These are phyloP conservation scores for Latrodectus hesperus DNA, from an alignment of 2,888 invertebrate species.

Conservation along the genomic window DNA sequence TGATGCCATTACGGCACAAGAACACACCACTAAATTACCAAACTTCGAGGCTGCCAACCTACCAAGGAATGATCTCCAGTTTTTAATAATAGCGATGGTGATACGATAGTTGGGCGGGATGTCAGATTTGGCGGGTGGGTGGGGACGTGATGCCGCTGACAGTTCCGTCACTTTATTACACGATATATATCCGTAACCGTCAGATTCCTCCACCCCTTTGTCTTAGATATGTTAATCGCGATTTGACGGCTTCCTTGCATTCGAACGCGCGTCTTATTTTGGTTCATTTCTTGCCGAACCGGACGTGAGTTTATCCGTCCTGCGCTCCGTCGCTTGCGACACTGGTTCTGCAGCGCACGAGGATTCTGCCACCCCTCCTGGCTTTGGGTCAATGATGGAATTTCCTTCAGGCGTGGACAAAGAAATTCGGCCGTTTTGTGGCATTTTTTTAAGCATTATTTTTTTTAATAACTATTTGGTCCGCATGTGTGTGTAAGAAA, in stretches of 20 bases:
- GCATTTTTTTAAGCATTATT: too few relatives aligned
- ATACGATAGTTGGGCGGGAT: background rate
- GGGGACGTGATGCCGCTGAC: background rate
- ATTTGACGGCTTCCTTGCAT: background rate
- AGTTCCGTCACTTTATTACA: conserved; percentile 3
- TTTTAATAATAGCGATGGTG: background rate
- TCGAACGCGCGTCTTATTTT: background rate
- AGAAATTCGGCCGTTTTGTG: too few relatives aligned
- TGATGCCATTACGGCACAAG: too few relatives aligned
- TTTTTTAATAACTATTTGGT: too few relatives aligned
- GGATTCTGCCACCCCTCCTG: conserved; percentile 6
- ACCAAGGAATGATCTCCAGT: background rate
- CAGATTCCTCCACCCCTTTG: background rate
- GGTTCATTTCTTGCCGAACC: background rate
- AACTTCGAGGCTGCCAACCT: too few relatives aligned
- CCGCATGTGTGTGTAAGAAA: too few relatives aligned
- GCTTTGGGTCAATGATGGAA: conserved; percentile 26
- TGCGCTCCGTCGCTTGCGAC: too few relatives aligned
- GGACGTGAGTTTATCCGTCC: background rate
- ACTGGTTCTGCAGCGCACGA: too few relatives aligned
- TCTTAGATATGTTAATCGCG: conserved; percentile 2
- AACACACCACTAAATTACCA: too few relatives aligned
- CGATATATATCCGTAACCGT: background rate
- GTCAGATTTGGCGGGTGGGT: background rate
- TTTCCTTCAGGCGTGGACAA: background rate